Conservation (phyloP, 1,140 invertebrate species). For the Drosophila sproati region DNA sequence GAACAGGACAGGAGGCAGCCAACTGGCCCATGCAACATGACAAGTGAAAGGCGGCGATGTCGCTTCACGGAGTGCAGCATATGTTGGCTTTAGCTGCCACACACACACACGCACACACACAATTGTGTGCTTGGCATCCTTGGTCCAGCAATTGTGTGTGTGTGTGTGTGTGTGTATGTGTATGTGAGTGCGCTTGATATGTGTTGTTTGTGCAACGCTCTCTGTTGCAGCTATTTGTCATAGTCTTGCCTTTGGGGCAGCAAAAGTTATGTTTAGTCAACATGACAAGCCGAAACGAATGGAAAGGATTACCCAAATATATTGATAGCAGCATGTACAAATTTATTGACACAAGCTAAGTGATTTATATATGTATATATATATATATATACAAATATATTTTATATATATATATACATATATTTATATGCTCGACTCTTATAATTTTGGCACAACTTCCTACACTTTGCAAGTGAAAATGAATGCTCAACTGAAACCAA, state of each 20-base stretch:
- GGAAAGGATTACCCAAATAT: constrained; percentile 12
- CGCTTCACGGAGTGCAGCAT: constrained; percentile 24
- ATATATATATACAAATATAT: no score
- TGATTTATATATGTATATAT: neutral
- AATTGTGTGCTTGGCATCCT: constrained; percentile 7
- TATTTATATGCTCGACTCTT: neutral
- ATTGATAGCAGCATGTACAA: neutral
- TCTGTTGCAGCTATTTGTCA: constrained; percentile 36
- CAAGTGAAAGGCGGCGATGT: constrained; percentile 48
- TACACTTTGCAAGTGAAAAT: neutral
- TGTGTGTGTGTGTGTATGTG: no score
- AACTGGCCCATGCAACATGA: constrained; percentile 57
- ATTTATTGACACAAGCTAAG: neutral
- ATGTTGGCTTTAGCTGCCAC: constrained; percentile 25
- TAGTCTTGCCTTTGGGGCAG: constrained; percentile 25
- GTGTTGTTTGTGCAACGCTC: constrained; percentile 13
- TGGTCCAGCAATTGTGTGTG: neutral
- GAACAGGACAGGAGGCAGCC: neutral
- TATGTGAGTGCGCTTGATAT: constrained; percentile 18
- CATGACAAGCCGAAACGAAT: constrained; percentile 12
- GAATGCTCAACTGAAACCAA: neutral
- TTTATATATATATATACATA: neutral
- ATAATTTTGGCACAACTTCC: neutral
- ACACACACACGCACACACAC: constrained; percentile 3
- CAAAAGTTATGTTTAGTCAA: constrained; percentile 41